Conservation (phyloP, 2,797 vertebrate species). For the Myoxocephalus aenaeus region DNA sequence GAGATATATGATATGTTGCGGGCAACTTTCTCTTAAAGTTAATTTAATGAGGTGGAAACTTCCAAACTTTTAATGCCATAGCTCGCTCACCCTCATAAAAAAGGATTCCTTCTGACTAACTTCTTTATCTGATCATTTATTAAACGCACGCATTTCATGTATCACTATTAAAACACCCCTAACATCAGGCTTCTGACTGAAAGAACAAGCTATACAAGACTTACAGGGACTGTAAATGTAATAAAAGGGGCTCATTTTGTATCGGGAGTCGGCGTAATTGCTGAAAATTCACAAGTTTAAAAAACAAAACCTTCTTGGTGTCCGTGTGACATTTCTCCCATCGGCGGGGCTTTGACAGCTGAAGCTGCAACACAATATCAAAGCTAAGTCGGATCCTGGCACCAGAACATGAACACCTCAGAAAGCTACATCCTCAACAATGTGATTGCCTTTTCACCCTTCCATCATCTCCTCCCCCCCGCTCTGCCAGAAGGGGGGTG, state of each 20-base stretch:
- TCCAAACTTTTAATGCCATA: conserved; percentile 19
- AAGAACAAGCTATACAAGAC: conserved; percentile 16
- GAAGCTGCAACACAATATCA: conserved; percentile 43
- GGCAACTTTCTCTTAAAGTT: conserved; percentile 21
- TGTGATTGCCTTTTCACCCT: conserved; percentile 53
- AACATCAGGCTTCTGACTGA: conserved; percentile 13
- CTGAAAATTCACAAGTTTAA: conserved; percentile 12
- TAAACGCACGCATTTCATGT: conserved; percentile 26
- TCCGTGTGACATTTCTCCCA: conserved; percentile 11
- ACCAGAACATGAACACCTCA: conserved; percentile 46
- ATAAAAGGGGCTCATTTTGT: conserved; percentile 41
- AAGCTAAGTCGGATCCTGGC: conserved; percentile 54
- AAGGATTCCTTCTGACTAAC: conserved; percentile 2
- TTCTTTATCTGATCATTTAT: conserved; percentile 53
- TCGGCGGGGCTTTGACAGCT: conserved; percentile 52
- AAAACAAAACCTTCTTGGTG: conserved; percentile 23
- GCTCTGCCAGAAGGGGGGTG: conserved; percentile 22
- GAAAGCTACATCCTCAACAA: conserved; percentile 52
- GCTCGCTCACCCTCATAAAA: conserved; percentile 24
- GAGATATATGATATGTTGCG: conserved; percentile 4
- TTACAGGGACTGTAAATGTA: conserved; percentile 17
- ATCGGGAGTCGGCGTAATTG: conserved; percentile 11
- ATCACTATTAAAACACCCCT: conserved; percentile 12
- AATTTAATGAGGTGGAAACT: conserved; percentile 41
- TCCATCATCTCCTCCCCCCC: conserved; percentile 34